These are phyloP conservation scores for Camptogramma bilineatum DNA, from an alignment of 2,888 invertebrate species.

Conservation along the genomic window DNA sequence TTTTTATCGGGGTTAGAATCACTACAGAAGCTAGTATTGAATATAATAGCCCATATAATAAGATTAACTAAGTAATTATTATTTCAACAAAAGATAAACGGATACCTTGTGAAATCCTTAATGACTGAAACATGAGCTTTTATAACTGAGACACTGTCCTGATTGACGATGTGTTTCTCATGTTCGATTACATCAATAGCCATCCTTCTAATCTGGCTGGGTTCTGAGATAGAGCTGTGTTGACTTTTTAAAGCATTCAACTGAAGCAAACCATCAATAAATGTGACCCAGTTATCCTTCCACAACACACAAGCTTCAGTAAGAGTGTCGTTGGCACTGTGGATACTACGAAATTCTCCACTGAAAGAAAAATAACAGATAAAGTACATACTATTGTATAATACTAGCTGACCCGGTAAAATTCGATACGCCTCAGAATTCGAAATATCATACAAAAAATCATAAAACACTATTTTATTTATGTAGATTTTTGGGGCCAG, in stretches of 20 bases:
- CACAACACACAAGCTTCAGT: conserved; percentile 77
- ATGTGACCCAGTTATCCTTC: conserved; percentile 92
- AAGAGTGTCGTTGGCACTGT: conserved; percentile 41
- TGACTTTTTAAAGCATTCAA: conserved; percentile 87
- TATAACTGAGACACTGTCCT: conserved; percentile 31
- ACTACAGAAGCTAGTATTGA: no score
- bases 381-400: no score
- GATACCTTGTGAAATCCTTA: conserved; percentile 46
- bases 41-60: no score
- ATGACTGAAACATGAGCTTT: conserved; percentile 36
- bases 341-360: conserved; percentile 55
- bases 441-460: no score
- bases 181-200: conserved; percentile 47
- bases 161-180: not conserved
- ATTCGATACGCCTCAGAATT: no score
- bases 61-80: no score
- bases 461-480: no score
- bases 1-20: no score
- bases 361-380: conserved; percentile 49
- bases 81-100: no score
- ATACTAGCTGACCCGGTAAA: no score
- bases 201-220: conserved; percentile 69
- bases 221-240: conserved; percentile 86
- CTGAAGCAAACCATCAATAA: conserved; percentile 93
- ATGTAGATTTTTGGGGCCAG: no score